phyloP scores from a whole-genome alignment of 92 coral and sea anemone genomes.

The Parazoanthus darwini region DNA sequence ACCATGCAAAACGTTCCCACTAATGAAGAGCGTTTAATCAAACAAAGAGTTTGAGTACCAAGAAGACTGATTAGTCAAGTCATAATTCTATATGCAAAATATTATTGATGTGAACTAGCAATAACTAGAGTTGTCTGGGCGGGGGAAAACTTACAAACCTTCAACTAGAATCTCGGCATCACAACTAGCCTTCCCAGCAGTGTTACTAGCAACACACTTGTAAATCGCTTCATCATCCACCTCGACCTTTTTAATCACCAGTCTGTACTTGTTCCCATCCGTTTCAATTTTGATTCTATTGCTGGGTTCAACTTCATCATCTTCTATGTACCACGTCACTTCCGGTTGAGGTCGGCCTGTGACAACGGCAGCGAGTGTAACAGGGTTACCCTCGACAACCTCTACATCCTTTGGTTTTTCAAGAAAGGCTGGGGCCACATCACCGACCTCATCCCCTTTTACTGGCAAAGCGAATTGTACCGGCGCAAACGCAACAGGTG shows the following conservation, averaged over 20 bases:
- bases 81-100: too few relatives aligned
- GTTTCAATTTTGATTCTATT: constrained; percentile 51
- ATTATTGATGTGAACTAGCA: background rate
- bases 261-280: constrained; percentile 49
- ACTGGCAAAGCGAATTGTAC: constrained; percentile 34
- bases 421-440: constrained; percentile 36
- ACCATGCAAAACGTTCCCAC: background rate
- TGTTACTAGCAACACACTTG: constrained; percentile 63
- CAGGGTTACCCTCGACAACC: constrained; percentile 70
- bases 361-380: constrained; percentile 65
- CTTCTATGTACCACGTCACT: constrained; percentile 68
- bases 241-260: constrained; percentile 48
- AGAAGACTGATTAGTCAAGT: background rate
- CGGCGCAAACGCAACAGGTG: constrained; percentile 41
- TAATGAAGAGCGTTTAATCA: too few relatives aligned
- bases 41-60: background rate
- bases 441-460: constrained; percentile 34
- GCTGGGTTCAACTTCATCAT: constrained; percentile 51
- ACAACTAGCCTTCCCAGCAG: constrained; percentile 56
- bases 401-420: constrained; percentile 63
- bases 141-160: constrained; percentile 9
- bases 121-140: constrained; percentile 25
- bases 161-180: constrained; percentile 67
- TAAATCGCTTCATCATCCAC: constrained; percentile 69
- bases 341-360: constrained; percentile 68